phyloP scores from a whole-genome alignment of 2,888 invertebrate genomes.

The Marasmarcha lunaedactyla region DNA sequence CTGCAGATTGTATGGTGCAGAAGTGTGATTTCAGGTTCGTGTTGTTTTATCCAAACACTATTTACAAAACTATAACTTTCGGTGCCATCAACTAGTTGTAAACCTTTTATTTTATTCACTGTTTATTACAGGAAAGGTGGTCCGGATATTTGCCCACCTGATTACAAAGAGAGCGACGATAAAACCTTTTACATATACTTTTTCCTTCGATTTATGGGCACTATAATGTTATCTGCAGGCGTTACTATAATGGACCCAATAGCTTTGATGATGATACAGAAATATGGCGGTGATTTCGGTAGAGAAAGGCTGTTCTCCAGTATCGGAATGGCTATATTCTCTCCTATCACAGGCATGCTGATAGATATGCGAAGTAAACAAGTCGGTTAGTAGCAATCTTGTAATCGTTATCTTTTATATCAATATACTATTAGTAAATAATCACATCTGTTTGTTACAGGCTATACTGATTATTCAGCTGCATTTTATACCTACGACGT shows the following conservation, averaged over 20 bases:
- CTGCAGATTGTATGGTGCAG: constrained; percentile 81
- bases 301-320: constrained; percentile 84
- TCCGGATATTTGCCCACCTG: constrained; percentile 82
- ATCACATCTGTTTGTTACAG: constrained; percentile 60
- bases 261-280: constrained; percentile 86
- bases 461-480: constrained; percentile 87
- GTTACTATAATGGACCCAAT: constrained; percentile 92
- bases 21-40: constrained; percentile 77
- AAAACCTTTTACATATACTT: constrained; percentile 88
- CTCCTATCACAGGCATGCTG: constrained; percentile 82
- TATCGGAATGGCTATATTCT: constrained; percentile 86
- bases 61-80: too few species aligned
- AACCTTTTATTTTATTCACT: too few species aligned
- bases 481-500: constrained; percentile 87
- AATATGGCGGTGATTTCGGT: constrained; percentile 85
- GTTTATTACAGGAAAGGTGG: constrained; percentile 75
- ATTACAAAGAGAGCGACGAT: constrained; percentile 82
- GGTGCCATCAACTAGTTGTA: too few species aligned
- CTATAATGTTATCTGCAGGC: constrained; percentile 85
- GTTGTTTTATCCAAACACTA: not conserved
- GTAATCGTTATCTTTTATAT: constrained; percentile 51
- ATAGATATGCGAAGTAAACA: constrained; percentile 78
- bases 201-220: constrained; percentile 80
- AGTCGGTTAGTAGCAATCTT: constrained; percentile 53
- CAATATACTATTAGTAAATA: constrained; percentile 39